Evolutionary conservation across 2,113 vertebrate genomes (phyloP).

Genomic region (Asarcornis scutulata): DNA sequence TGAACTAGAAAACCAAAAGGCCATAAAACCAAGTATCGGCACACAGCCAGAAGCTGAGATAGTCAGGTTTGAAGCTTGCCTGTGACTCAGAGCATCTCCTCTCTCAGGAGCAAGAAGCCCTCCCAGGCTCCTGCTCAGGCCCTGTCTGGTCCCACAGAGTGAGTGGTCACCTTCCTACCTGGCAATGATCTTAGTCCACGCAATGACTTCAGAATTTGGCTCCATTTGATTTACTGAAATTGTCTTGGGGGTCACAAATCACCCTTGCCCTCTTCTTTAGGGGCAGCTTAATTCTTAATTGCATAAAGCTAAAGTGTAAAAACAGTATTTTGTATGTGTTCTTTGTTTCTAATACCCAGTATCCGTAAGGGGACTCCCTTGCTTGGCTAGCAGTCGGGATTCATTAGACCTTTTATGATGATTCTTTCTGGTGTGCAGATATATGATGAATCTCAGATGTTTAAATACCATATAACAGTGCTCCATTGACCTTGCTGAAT

Average conservation of each 20-base stretch:
- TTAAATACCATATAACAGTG: conserved; percentile 65
- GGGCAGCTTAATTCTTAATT: background rate
- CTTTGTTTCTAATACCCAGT: conserved; percentile 27
- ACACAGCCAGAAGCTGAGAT: background rate
- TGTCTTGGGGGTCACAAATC: background rate
- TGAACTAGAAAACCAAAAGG: background rate
- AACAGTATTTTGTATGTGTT: background rate
- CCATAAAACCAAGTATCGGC: background rate
- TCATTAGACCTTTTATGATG: conserved; percentile 68
- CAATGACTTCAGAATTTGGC: background rate
- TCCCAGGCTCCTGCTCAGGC: background rate
- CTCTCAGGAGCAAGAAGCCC: background rate
- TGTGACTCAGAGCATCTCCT: background rate
- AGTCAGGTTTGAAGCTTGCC: background rate
- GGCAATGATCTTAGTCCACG: background rate
- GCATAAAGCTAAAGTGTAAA: background rate
- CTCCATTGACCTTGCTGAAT: conserved; percentile 64
- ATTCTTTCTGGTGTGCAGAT: conserved; percentile 70
- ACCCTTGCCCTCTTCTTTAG: background rate
- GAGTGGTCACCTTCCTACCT: rapidly evolving
- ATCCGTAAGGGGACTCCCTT: conserved; percentile 44
- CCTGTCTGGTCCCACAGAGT: background rate
- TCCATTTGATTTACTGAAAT: background rate
- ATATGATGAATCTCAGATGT: conserved; percentile 72
- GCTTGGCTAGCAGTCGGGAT: conserved; percentile 46